phyloP scores from a whole-genome alignment of 35 echinoderm and acorn worm species.

The Heliocidaris erythrogramma region DNA sequence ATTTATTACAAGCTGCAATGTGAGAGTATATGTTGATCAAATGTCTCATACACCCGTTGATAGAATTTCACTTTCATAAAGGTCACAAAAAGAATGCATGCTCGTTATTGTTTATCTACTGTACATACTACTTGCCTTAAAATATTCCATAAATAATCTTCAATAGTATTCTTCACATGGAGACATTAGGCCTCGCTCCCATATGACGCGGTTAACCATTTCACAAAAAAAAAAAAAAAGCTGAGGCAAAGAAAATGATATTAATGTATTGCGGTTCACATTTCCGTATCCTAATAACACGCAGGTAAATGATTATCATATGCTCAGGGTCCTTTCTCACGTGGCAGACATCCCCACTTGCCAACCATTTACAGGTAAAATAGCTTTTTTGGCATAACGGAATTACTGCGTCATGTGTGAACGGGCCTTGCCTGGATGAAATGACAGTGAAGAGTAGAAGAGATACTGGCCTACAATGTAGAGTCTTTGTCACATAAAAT shows the following conservation, averaged over 20 bases:
- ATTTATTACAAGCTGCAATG: not conserved
- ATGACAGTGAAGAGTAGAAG: not conserved
- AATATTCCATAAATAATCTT: slow-evolving; percentile 5
- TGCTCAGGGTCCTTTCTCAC: too few species aligned
- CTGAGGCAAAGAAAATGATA: too few species aligned
- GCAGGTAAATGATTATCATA: too few species aligned
- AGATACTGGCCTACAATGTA: not conserved
- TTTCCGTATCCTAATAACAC: too few species aligned
- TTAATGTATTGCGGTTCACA: too few species aligned
- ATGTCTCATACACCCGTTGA: not conserved
- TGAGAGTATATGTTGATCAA: not conserved
- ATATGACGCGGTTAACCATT: too few species aligned
- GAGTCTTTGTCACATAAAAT: slow-evolving; percentile 77
- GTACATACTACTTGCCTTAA: not conserved
- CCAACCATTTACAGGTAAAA: too few species aligned
- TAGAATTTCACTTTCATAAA: not conserved
- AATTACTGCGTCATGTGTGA: too few species aligned
- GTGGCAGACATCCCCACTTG: too few species aligned
- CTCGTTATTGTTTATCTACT: not conserved
- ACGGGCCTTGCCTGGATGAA: not conserved
- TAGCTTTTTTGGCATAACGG: too few species aligned
- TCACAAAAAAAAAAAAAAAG: too few species aligned
- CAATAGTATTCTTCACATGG: not conserved
- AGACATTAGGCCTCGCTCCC: not conserved
- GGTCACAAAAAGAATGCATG: not conserved